Percentiles rank a stretch among this genome's conserved stretches.
phyloP scores from a whole-genome alignment of 2,113 vertebrate species.

The Apodemus sylvaticus region DNA sequence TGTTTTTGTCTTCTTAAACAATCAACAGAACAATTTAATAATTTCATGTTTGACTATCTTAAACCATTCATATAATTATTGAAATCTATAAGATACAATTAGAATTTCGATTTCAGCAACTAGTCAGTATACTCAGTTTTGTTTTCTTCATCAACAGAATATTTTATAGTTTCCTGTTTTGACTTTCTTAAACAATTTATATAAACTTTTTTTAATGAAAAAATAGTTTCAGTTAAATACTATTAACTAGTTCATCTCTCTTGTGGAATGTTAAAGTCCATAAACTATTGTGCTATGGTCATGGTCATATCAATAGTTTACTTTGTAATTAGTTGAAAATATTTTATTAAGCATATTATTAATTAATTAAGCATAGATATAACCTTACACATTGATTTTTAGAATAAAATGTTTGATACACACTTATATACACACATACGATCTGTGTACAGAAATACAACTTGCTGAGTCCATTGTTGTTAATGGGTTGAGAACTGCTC shows the following conservation, averaged over 20 bases:
- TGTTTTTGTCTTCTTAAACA: conserved; percentile 20
- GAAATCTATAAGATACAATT: background rate
- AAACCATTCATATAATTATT: conserved; percentile 17
- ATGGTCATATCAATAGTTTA: background rate
- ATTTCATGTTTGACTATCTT: conserved; percentile 44
- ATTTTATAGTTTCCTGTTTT: conserved; percentile 43
- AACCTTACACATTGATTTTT: conserved; percentile 27
- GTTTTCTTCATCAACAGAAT: conserved; percentile 28
- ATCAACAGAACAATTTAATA: conserved; percentile 29
- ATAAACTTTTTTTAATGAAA: background rate
- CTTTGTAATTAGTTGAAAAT: conserved; percentile 38
- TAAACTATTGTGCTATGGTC: conserved; percentile 9
- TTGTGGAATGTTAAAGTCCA: background rate
- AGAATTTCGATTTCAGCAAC: conserved; percentile 37
- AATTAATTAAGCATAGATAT: no score
- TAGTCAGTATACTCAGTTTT: conserved; percentile 9
- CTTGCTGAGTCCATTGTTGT: background rate
- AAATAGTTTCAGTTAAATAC: conserved; percentile 38
- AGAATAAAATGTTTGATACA: background rate
- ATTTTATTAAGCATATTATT: no score
- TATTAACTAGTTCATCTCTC: conserved; percentile 16
- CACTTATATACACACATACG: background rate
- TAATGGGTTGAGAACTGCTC: background rate
- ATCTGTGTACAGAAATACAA: background rate
- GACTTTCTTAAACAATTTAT: conserved; percentile 28